phyloP scores from a whole-genome alignment of 2,113 vertebrate species.

The Rhodinocichla rosea region DNA sequence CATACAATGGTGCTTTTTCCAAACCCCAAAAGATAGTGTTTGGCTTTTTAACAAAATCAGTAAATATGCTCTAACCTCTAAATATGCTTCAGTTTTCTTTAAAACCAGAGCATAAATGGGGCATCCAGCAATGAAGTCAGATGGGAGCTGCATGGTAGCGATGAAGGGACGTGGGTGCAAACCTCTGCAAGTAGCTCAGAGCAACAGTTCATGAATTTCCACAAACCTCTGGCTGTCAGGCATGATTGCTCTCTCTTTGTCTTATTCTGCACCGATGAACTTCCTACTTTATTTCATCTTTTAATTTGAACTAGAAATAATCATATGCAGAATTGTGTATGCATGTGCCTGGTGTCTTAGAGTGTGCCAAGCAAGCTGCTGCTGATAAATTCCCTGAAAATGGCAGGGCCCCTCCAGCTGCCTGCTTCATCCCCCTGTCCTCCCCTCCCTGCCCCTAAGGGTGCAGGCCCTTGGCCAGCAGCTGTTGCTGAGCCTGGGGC shows the following conservation, averaged over 20 bases:
- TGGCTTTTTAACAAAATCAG: not conserved
- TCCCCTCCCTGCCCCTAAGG: not conserved
- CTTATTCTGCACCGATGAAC: not conserved
- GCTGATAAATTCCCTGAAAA: not conserved
- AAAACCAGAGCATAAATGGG: not conserved
- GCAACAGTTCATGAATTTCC: not conserved
- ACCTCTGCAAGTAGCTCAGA: not conserved
- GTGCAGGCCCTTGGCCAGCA: not conserved
- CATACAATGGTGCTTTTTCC: not conserved
- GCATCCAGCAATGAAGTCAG: not conserved
- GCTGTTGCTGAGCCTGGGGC: not conserved
- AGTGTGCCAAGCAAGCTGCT: not conserved
- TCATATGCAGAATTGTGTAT: not conserved
- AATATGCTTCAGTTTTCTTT: not conserved
- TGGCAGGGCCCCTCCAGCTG: not conserved
- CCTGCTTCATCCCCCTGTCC: not conserved
- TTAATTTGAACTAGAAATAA: not conserved
- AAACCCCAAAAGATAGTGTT: not conserved
- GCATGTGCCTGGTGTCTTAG: not conserved
- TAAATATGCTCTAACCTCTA: too few relatives aligned
- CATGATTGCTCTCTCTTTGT: not conserved
- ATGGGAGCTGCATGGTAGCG: accelerated
- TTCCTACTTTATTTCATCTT: not conserved
- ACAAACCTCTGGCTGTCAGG: not conserved
- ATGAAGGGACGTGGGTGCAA: not conserved